Conservation (phyloP, 2,113 vertebrate genomes). For the Tretioscincus oriximinensis region DNA sequence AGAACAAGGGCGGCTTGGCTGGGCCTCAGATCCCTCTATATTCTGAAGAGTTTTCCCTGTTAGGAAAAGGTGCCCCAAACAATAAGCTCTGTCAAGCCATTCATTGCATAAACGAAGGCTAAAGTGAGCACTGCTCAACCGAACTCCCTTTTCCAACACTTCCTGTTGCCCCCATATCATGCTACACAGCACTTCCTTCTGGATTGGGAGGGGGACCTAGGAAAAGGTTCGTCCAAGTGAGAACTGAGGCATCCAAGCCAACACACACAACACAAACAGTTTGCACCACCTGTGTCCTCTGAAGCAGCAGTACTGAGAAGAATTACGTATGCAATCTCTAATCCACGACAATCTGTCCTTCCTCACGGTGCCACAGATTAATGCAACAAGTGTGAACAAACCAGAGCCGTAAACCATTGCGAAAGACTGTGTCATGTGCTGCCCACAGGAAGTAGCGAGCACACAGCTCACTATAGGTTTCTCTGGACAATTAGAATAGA, state of each 20-base stretch:
- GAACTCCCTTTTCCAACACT: not conserved
- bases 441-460: not conserved
- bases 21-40: accelerated
- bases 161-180: constrained; percentile 18
- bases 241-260: not conserved
- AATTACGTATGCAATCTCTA: not conserved
- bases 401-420: not conserved
- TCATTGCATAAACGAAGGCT: not conserved
- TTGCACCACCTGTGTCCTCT: not conserved
- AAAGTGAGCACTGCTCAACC: not conserved
- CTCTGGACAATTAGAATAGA: not conserved
- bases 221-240: not conserved
- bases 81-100: not conserved
- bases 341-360: not conserved
- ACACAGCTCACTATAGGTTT: not conserved
- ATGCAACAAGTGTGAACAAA: not conserved
- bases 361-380: not conserved
- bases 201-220: not conserved
- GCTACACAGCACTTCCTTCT: not conserved
- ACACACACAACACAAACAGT: not conserved
- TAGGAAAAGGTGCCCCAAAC: not conserved
- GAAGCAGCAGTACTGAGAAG: not conserved
- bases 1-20: not conserved
- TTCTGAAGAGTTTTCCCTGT: not conserved
- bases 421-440: not conserved